Evolutionary conservation across 1,140 invertebrate genomes (phyloP).

Genomic region (Mizuhopecten yessoensis): DNA sequence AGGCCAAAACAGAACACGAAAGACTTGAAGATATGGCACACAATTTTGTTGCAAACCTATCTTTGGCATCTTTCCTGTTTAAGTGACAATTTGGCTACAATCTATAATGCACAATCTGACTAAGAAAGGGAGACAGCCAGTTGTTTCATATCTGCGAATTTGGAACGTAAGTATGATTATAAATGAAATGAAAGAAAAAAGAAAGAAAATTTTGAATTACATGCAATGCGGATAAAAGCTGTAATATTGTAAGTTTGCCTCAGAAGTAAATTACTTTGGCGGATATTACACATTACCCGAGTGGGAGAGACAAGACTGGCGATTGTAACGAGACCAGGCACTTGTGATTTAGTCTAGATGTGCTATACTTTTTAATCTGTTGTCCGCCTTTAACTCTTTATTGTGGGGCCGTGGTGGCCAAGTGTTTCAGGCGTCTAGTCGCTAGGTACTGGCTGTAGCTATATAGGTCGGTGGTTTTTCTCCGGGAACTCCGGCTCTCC

Average conservation of each 20-base stretch:
- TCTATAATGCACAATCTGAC: background rate
- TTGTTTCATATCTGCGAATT: background rate
- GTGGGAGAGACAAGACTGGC: background rate
- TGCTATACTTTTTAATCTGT: too few relatives aligned
- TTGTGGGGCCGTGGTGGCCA: too few relatives aligned
- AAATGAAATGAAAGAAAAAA: background rate
- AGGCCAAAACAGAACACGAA: too few relatives aligned
- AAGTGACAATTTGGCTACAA: conserved; percentile 8
- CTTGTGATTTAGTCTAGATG: too few relatives aligned
- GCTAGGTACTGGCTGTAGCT: too few relatives aligned
- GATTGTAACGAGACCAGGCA: too few relatives aligned
- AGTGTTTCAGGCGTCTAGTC: too few relatives aligned
- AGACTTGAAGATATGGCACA: background rate
- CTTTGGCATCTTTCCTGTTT: background rate
- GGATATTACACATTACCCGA: background rate
- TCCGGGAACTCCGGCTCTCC: too few relatives aligned
- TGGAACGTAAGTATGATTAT: background rate
- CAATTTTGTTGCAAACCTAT: background rate
- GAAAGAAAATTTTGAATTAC: background rate
- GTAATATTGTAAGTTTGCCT: background rate
- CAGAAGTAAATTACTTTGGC: conserved; percentile 33
- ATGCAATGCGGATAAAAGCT: background rate
- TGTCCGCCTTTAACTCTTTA: too few relatives aligned
- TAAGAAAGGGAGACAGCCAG: background rate
- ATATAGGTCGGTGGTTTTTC: too few relatives aligned